Evolutionary conservation across 2,888 invertebrate genomes (phyloP).

Genomic region (Cactoblastis cactorum): DNA sequence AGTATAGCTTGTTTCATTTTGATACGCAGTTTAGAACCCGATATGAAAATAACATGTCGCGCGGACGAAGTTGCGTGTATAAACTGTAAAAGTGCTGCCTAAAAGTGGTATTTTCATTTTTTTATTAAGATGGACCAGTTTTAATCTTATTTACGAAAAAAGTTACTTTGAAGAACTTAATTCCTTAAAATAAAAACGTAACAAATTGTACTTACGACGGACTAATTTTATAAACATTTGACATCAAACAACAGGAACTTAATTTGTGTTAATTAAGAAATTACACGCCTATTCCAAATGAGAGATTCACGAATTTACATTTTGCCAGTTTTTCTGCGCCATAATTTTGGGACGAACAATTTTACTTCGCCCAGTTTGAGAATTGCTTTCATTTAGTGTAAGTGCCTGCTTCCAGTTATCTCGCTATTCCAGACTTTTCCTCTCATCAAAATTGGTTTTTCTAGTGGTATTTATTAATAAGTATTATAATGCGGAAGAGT

Average conservation of each 20-base stretch:
- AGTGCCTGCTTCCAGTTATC: conserved; percentile 39
- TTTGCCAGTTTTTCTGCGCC: conserved; percentile 20
- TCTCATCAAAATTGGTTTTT: conserved; percentile 42
- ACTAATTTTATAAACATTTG: neutral
- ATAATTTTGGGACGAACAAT: conserved; percentile 38
- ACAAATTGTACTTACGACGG: no score
- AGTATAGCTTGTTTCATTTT: no score
- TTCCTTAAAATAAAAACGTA: no score
- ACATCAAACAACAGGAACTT: neutral
- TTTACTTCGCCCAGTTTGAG: conserved; percentile 35
- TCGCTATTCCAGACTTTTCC: conserved; percentile 39
- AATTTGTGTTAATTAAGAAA: conserved; percentile 8
- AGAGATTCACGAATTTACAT: conserved; percentile 1
- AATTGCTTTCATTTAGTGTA: conserved; percentile 42
- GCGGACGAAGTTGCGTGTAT: no score
- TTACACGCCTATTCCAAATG: conserved; percentile 1
- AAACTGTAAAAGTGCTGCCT: no score
- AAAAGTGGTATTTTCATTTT: no score
- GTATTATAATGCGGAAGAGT: no score
- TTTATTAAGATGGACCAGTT: no score
- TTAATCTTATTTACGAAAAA: no score
- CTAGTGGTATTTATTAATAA: neutral
- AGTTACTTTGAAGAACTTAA: no score
- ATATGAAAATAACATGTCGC: no score
- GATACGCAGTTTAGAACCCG: no score